Base-by-base conservation (phyloP, 2,888 invertebrate genomes). In the Tetranychus piercei region DNA sequence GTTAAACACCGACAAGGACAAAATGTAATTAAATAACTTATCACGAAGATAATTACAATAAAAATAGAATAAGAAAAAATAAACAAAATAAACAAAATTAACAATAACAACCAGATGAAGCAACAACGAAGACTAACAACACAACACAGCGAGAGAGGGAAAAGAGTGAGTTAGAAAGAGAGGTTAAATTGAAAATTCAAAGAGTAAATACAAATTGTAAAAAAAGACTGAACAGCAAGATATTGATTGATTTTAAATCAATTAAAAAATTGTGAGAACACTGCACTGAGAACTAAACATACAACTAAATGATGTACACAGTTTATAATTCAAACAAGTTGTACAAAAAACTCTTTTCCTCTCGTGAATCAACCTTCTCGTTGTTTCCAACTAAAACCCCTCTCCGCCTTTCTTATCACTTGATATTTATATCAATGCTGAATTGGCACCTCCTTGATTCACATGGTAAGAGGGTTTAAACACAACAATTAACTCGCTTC, bases 361-460 rank as follows among this genome's bases (percentile, higher is more conserved):
- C 44, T 71, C 67, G 11, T n/a, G 11, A 11, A 22, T 23, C 23
- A 20, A 22, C 71, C 23, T 23, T 44, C 71, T 71, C 71, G 69
- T 69, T 69, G 69, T 11, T 69, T 69, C 69, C 11, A 69, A 9
- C 69, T 69, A 11, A 69, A 69, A 55, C 55, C 55, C 55, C 55
- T 55, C 55, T 55, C 55, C 55, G 55, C 55, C 55, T 55, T 15
- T 55, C 55, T 1, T 55, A 9, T 55, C 55, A 55, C 55, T 15
- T 55, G 11, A 55, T 15, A 55, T 55, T 55, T 55, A 55, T 55
- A 55, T 55, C 15, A 9, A 55, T 15, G 3, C 15, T 55, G 15
- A 9, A 55, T 55, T 55, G 15, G 55, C 55, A 55, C 55, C 55
- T 55, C 55, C 55, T 55, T 15, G 55, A 55, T 55, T 55, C 55